Evolutionary conservation across 2,888 invertebrate genomes (phyloP).

Genomic region (Cephus pygmeus): DNA sequence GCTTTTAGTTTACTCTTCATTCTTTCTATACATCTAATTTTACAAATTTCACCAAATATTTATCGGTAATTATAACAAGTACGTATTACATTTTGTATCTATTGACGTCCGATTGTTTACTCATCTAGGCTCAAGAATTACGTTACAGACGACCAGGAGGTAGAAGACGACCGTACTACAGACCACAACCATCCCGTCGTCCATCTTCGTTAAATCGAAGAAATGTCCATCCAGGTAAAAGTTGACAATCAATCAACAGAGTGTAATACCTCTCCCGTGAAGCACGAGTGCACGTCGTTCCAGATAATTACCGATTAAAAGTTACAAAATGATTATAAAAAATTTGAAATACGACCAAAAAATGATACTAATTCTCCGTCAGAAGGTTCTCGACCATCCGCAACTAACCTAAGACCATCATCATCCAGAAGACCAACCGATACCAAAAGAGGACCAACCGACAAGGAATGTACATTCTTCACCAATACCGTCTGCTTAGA

Average conservation of each 20-base stretch:
- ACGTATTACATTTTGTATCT: background rate
- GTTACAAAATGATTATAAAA: background rate
- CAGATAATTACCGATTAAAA: background rate
- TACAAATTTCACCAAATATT: background rate
- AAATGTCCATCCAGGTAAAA: conserved; percentile 56
- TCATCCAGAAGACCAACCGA: conserved; percentile 46
- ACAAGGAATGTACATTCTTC: conserved; percentile 74
- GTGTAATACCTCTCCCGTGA: background rate
- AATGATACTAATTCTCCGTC: background rate
- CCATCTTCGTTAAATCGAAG: conserved; percentile 49
- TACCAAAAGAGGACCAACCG: conserved; percentile 55
- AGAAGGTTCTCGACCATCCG: conserved; percentile 55
- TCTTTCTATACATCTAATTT: background rate
- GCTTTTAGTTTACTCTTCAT: background rate
- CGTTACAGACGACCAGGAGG: conserved; percentile 45
- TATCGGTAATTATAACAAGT: background rate
- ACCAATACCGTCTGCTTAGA: conserved; percentile 79
- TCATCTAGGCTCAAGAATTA: conserved; percentile 56
- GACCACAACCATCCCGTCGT: conserved; percentile 37
- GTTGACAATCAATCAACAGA: background rate
- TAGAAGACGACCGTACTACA: conserved; percentile 47
- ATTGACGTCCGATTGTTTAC: background rate
- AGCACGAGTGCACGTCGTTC: background rate
- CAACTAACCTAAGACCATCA: conserved; percentile 39
- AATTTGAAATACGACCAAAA: background rate